Base-by-base conservation (phyloP, 1,140 invertebrate species). In the Panagrolaimus sp. region DNA sequence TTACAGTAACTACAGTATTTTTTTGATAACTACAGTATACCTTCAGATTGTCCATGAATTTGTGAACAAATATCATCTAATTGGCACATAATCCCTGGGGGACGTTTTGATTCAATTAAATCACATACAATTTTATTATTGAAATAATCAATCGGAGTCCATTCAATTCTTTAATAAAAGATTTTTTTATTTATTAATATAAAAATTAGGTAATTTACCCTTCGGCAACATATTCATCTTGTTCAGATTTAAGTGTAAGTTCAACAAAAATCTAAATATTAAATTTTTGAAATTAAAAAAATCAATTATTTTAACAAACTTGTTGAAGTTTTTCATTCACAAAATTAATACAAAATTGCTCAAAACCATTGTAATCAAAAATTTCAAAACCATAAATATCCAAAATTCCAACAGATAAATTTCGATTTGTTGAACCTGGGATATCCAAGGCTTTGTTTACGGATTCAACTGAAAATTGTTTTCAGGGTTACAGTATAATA, bases 251-350 rank as follows among this genome's bases (percentile, higher is more conserved):
- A 24, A 90, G 81, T 0, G 89, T 90, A 21, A 90, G 83, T 73
- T 90, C 89, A 73, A 90, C 90, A 80, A 90, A 90, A 65, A 90
- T 90, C 80, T 90, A 89, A n/a, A n/a, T n/a, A n/a, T n/a, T 77
- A 90, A 89, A n/a, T 90, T 84, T 81, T 91, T 90, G 83, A 90
- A 89, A 83, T 91, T 90, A 68, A 94, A 94, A 85, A 92, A 96
- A 85, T 96, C 96, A 69, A 95, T 96, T 86, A 92, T 94, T n/a
- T n/a, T 82, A 94, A 91, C 83, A 90, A 65, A 90, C 90, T 80
- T 90, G 89, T 77, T 90, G 90, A n/a, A 90, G 84, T 81, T 91
- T 90, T 83, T 90, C 89, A 83, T 91, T 90, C 68, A 94, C 94
- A 85, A 93, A 96, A 85, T 96, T 96, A 69, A 95, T 96, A 91